Base-by-base conservation (phyloP, 2,888 invertebrate genomes). In the Artemia sinica region DNA sequence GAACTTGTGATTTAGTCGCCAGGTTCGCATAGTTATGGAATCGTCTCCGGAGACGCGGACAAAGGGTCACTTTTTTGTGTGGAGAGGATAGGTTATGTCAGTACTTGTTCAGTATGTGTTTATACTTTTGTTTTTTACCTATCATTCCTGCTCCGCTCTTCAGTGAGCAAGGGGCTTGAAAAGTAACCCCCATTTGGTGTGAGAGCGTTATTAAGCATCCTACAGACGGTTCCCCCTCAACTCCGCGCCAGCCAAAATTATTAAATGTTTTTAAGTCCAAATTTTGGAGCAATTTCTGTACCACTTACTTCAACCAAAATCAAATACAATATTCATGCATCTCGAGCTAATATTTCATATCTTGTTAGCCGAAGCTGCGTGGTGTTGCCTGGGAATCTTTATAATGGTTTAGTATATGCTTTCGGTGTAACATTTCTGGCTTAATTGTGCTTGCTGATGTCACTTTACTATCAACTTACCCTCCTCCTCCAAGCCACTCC, bases 331-430 rank as follows among this genome's bases (percentile, higher is more conserved):
- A 28, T 41, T 41, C 50, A 66, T 49, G 49, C 28, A 14, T 65
- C 12, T 66, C 7, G 48, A n/a, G 14, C 50, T 10, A 28, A 28
- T 28, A 28, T 12, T 66, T 49, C 41, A 66, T 49, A 49, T 49
- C 13, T 52, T 13, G 58, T 13, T 4, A n/a, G 13, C 58, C 13
- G 2, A 14, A 14, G 2, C 58, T 66, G 66, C 49, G 48, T 66
- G 14, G 48, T 66, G 66, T 66, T 66, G 9, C 65, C 48, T 48
- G 48, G n/a, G 13, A 48, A 65, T 65, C 18, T 12, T 65, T 48
- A 48, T 48, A 65, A 48, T 13, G 41, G 41, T 65, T 28, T 6
- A 65, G 65, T 65, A 12, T 41, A 65, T 65, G 65, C n/a, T n/a
- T n/a, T n/a, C 11, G 49, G 10, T 41, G 14, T 49, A 49, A 14